Evolutionary conservation across 1,140 invertebrate species (phyloP).

Genomic region (Apis cerana): DNA sequence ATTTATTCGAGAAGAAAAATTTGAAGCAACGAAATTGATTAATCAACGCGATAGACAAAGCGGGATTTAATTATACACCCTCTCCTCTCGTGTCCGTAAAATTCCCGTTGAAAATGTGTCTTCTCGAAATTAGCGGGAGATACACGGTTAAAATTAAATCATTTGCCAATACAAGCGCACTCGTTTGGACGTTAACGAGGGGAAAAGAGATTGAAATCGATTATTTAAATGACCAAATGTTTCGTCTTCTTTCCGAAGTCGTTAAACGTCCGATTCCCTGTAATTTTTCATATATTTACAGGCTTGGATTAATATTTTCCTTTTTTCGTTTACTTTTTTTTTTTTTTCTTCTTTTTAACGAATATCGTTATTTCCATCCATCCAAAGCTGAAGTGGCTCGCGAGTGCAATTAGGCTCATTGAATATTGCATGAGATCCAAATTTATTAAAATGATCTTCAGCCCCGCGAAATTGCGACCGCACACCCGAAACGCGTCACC

Average conservation of each 20-base stretch:
- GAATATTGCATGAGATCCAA: conserved; percentile 37
- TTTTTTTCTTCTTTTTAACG: neutral
- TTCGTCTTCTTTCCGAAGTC: neutral
- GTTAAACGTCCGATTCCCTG: neutral
- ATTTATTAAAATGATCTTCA: conserved; percentile 47
- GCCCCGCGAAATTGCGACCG: conserved; percentile 21
- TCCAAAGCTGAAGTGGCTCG: neutral
- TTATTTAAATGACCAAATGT: neutral
- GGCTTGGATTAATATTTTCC: no score
- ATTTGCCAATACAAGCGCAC: no score
- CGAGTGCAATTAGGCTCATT: conserved; percentile 35
- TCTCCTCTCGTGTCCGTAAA: neutral
- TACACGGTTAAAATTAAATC: neutral
- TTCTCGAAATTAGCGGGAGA: neutral
- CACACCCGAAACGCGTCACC: conserved; percentile 7
- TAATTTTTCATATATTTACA: neutral
- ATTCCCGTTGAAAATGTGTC: neutral
- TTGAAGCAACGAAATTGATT: no score
- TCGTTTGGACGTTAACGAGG: neutral
- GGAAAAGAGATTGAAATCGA: neutral
- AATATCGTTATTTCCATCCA: conserved; percentile 9
- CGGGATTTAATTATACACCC: neutral
- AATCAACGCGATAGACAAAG: neutral
- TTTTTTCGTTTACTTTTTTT: neutral
- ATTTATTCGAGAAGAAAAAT: no score